Evolutionary conservation across 1,140 invertebrate species (phyloP).

Genomic region (Drosophila truncata): DNA sequence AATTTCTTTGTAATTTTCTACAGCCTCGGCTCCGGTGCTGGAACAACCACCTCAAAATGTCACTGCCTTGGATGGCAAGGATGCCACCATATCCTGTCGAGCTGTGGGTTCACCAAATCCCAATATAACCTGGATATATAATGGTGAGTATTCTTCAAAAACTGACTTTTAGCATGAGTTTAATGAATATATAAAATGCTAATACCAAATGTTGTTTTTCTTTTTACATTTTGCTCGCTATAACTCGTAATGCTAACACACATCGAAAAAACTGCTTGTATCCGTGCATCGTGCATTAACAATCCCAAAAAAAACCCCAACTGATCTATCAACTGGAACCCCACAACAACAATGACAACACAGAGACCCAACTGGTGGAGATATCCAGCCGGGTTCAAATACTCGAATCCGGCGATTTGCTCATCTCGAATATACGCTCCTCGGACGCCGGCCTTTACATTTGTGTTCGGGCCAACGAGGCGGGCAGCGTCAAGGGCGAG

Average conservation of each 20-base stretch:
- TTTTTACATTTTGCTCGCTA: slow-evolving; percentile 21
- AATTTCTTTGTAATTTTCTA: neutral
- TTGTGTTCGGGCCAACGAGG: slow-evolving; percentile 95
- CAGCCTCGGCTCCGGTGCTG: slow-evolving; percentile 94
- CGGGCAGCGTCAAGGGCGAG: slow-evolving; percentile 93
- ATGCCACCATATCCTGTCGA: slow-evolving; percentile 94
- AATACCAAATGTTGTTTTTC: slow-evolving; percentile 50
- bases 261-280: slow-evolving; percentile 37
- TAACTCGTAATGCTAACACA: slow-evolving; percentile 44
- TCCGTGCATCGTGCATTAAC: slow-evolving; percentile 10
- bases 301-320: slow-evolving; percentile 1
- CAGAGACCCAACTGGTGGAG: slow-evolving; percentile 84
- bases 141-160: slow-evolving; percentile 88
- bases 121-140: slow-evolving; percentile 96
- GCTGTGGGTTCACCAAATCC: slow-evolving; percentile 95
- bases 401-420: slow-evolving; percentile 92
- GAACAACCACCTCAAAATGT: slow-evolving; percentile 92
- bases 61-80: slow-evolving; percentile 96
- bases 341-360: no score
- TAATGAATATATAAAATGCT: slow-evolving; percentile 32
- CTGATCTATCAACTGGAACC: neutral
- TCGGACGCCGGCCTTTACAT: slow-evolving; percentile 95
- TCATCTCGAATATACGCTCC: slow-evolving; percentile 93
- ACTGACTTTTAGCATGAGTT: slow-evolving; percentile 1
- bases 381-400: slow-evolving; percentile 91